Conservation (phyloP, 2,797 vertebrate genomes). For the Sebastes minor region DNA sequence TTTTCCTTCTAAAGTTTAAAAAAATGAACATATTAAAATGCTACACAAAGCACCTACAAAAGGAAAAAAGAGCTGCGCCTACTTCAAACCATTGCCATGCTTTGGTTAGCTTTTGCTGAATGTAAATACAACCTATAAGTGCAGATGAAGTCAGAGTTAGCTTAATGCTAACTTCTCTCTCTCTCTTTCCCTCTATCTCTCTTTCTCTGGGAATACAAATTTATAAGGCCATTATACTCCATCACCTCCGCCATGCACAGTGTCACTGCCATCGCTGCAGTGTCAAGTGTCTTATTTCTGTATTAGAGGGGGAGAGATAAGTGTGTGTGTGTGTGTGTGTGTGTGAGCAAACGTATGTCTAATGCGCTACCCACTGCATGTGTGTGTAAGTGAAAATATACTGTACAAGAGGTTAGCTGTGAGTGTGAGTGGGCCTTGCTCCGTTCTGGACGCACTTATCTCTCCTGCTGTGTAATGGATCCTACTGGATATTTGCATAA, state of each 20-base stretch:
- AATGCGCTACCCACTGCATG: constrained; percentile 34
- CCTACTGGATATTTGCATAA: constrained; percentile 72
- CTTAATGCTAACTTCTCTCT: constrained; percentile 79
- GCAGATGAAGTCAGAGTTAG: constrained; percentile 59
- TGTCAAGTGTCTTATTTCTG: constrained; percentile 92
- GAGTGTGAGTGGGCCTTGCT: constrained; percentile 77
- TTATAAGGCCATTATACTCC: constrained; percentile 95
- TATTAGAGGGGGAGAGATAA: constrained; percentile 77
- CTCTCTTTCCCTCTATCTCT: constrained; percentile 77
- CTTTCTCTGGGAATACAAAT: constrained; percentile 86
- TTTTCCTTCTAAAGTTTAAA: neutral
- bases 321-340: constrained; percentile 49
- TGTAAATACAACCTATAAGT: constrained; percentile 51
- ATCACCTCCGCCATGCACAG: constrained; percentile 88
- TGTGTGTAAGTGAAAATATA: constrained; percentile 55
- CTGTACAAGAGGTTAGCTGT: constrained; percentile 64
- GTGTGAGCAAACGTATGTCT: constrained; percentile 45
- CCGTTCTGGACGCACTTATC: constrained; percentile 74
- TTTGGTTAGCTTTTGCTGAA: neutral
- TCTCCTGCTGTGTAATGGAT: constrained; percentile 74
- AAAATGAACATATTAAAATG: neutral
- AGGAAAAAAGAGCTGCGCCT: neutral
- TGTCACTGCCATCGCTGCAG: constrained; percentile 88
- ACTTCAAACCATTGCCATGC: constrained; percentile 2
- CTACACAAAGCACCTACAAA: neutral